Evolutionary conservation across 2,797 vertebrate genomes (phyloP).

Genomic region (Atherinosoma microstoma): DNA sequence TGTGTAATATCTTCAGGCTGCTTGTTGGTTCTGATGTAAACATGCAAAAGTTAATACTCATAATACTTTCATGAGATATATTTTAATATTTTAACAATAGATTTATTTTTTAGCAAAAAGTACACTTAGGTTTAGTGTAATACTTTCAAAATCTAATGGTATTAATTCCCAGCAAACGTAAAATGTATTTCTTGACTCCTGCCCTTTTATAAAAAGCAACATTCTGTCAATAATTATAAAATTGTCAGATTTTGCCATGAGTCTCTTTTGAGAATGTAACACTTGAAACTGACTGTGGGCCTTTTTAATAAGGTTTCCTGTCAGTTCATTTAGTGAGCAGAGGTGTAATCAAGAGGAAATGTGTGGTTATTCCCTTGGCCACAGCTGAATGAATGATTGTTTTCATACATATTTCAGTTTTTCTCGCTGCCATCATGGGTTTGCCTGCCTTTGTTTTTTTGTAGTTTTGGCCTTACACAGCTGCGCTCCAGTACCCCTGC

Average conservation of each 20-base stretch:
- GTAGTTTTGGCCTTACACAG: constrained; percentile 1
- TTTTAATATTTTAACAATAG: background rate
- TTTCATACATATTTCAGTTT: background rate
- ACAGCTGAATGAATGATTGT: constrained; percentile 2
- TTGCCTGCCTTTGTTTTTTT: constrained; percentile 14
- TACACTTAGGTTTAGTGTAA: background rate
- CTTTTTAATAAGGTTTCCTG: too few relatives aligned
- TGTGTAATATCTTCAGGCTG: background rate
- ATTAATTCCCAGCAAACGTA: too few relatives aligned
- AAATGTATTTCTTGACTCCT: too few relatives aligned
- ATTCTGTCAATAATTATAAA: background rate
- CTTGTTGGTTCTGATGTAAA: background rate
- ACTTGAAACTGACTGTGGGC: too few relatives aligned
- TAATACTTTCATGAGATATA: background rate
- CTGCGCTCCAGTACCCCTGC: constrained; percentile 24
- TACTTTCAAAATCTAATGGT: background rate
- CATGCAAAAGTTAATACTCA: background rate
- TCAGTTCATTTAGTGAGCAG: background rate
- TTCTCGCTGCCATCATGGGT: background rate
- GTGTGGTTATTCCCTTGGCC: constrained; percentile 1
- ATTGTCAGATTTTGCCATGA: too few relatives aligned
- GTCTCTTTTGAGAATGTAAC: too few relatives aligned
- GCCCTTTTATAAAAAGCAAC: too few relatives aligned
- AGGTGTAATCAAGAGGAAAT: constrained; percentile 1
- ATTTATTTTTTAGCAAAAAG: background rate